Conservation (phyloP, 2,797 vertebrate genomes). For the Semotilus atromaculatus region DNA sequence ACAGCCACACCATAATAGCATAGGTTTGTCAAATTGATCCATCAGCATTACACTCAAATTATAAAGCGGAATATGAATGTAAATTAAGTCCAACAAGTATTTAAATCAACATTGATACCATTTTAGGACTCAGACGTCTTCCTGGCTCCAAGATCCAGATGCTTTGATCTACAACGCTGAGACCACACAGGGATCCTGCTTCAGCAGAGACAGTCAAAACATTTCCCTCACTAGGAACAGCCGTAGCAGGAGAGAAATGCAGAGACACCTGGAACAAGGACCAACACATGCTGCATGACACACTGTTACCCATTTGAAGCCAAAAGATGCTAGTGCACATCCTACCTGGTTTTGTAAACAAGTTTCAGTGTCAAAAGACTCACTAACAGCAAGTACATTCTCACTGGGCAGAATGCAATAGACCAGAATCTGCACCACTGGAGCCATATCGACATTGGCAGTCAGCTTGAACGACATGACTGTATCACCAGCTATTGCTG, state of each 20-base stretch:
- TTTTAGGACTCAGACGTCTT: slow-evolving; percentile 68
- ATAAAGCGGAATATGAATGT: too few species aligned
- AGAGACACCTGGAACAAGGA: slow-evolving; percentile 75
- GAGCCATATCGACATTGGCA: slow-evolving; percentile 64
- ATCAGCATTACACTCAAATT: too few species aligned
- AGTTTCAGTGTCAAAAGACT: slow-evolving; percentile 66
- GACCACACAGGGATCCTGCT: slow-evolving; percentile 81
- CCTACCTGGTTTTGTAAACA: slow-evolving; percentile 72
- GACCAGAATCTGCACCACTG: slow-evolving; percentile 67
- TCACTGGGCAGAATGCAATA: slow-evolving; percentile 70
- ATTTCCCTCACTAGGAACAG: slow-evolving; percentile 75
- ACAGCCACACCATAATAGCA: too few species aligned
- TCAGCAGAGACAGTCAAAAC: slow-evolving; percentile 71
- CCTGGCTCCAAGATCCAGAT: slow-evolving; percentile 79
- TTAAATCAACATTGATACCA: slow-evolving; percentile 64
- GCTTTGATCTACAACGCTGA: slow-evolving; percentile 84
- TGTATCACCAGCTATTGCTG: slow-evolving; percentile 48
- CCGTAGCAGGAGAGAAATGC: slow-evolving; percentile 71
- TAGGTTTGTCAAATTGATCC: too few species aligned
- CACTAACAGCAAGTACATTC: slow-evolving; percentile 64
- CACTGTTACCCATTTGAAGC: neutral
- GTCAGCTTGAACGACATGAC: slow-evolving; percentile 65
- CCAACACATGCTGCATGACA: neutral
- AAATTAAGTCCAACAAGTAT: too few species aligned
- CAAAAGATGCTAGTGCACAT: slow-evolving; percentile 13